A percentile compares a stretch with the other conserved stretches of the same genome.
Conservation (phyloP, 2,888 invertebrate species). For the Erynnis tages region DNA sequence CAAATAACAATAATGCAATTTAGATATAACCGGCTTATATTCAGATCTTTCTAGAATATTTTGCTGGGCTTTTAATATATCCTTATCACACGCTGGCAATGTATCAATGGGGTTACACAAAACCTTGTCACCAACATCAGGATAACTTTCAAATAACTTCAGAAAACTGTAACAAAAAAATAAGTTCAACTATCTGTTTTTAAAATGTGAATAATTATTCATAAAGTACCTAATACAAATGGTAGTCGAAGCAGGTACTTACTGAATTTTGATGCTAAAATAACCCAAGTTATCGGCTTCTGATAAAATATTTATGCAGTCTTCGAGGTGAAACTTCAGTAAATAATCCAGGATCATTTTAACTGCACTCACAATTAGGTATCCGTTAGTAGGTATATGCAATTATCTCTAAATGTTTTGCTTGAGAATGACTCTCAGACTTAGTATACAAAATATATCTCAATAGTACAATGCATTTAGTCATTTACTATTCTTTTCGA, state of each 20-base stretch:
- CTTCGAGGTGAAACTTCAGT: slow-evolving; percentile 81
- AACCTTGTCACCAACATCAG: slow-evolving; percentile 85
- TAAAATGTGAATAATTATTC: background rate
- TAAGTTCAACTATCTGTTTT: background rate
- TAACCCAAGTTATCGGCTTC: slow-evolving; percentile 82
- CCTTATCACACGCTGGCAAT: slow-evolving; percentile 83
- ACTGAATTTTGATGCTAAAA: slow-evolving; percentile 87
- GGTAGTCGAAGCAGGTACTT: slow-evolving; percentile 44
- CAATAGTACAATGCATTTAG: too few species aligned
- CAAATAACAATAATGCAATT: slow-evolving; percentile 58
- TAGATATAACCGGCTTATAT: slow-evolving; percentile 50
- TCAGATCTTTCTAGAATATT: slow-evolving; percentile 68
- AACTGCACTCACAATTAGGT: too few species aligned
- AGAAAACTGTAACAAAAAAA: slow-evolving; percentile 81
- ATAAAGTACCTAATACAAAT: background rate
- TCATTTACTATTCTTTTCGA: too few species aligned
- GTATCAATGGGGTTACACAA: slow-evolving; percentile 83
- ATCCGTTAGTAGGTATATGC: too few species aligned
- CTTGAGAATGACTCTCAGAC: too few species aligned
- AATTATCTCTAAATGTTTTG: too few species aligned
- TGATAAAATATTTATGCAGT: slow-evolving; percentile 83
- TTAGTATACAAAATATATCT: too few species aligned
- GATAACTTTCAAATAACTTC: slow-evolving; percentile 85
- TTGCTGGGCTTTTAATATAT: slow-evolving; percentile 83
- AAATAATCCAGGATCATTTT: slow-evolving; percentile 80